These are phyloP conservation scores for Minunthozetes semirufus DNA, from an alignment of 2,888 invertebrate genomes.

Conservation along the genomic window DNA sequence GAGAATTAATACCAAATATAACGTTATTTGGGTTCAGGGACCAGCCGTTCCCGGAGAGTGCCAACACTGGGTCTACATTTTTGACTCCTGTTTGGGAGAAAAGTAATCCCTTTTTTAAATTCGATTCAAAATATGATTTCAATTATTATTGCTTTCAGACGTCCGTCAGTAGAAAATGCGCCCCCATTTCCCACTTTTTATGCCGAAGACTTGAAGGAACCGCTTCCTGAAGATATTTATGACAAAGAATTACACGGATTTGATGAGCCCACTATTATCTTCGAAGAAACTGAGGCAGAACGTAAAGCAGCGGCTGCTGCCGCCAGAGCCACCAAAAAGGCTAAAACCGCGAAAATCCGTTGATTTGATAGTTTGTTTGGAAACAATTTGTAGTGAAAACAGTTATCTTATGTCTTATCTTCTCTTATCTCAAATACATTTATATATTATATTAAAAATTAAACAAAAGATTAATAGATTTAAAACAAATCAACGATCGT, in stretches of 20 bases:
- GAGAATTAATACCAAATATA: conserved; percentile 87
- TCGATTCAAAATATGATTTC: background rate
- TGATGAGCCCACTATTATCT: conserved; percentile 63
- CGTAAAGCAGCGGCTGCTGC: conserved; percentile 34
- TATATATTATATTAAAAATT: no score
- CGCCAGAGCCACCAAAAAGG: conserved; percentile 37
- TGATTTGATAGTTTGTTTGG: background rate
- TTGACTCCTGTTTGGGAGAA: conserved; percentile 66
- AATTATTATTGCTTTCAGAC: conserved; percentile 37
- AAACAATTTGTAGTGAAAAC: background rate
- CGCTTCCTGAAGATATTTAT: conserved; percentile 64
- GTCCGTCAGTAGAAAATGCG: conserved; percentile 46
- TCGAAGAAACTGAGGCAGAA: conserved; percentile 48
- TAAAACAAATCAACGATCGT: no score
- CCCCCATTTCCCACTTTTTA: conserved; percentile 75
- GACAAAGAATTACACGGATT: conserved; percentile 69
- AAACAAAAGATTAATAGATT: no score
- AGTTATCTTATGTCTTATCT: no score
- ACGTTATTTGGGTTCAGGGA: conserved; percentile 81
- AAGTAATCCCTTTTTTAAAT: conserved; percentile 48
- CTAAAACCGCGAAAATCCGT: conserved; percentile 24
- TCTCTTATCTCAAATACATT: no score
- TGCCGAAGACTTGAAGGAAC: conserved; percentile 55
- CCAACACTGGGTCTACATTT: conserved; percentile 69
- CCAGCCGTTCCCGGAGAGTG: conserved; percentile 72